Evolutionary conservation across 2,113 vertebrate genomes (phyloP), one percentile per base, ranked within the genome.

Genomic region (Coryphaenoides rupestris): DNA sequence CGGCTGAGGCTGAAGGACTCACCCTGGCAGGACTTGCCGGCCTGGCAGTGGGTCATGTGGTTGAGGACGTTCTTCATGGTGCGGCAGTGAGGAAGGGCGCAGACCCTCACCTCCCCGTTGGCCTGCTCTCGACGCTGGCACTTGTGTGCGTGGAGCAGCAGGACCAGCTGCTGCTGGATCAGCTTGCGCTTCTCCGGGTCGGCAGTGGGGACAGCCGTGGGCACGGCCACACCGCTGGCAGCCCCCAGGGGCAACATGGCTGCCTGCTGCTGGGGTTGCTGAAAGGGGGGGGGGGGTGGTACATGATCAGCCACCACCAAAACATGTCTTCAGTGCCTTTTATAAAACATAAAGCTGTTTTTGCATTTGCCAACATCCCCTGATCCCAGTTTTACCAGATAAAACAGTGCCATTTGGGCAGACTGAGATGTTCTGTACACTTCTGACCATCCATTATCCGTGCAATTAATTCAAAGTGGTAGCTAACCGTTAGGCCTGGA

Each of bases 21-120:
- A 99, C 97, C 97, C 89, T 99, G 97, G 87, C 97, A 99, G 83
- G 97, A 94, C 82, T 99, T 99, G 73, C 97, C 97, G 0, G 96
- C 95, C 84, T 98, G 96, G 85, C 96, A 99, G 83, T 98, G 96
- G 0, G 96, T 99, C 96, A 99, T 99, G 88, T 99, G 96, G 86
- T 99, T 99, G 78, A 98, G 92, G 87, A 98, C 96, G 19, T 99
- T 99, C 76, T 98, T 99, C 96, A 98, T 98, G 85, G 96, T 98
- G 71, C 96, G 93, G 76, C 96, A 99, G 82, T 98, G 97, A 0
- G 95, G 97, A 7, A 98, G 91, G 6, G 95, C 88, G 12, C 96
- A 98, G 69, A 94, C 88, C 65, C 95, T 92, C 86, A 98, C 93
- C 87, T 99, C 97, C 1, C 97, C 97, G 0, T 98, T 99, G 4